These are phyloP conservation scores for Bergia sp. DNA, from an alignment of 92 coral and sea anemone genomes.

Conservation along the genomic window DNA sequence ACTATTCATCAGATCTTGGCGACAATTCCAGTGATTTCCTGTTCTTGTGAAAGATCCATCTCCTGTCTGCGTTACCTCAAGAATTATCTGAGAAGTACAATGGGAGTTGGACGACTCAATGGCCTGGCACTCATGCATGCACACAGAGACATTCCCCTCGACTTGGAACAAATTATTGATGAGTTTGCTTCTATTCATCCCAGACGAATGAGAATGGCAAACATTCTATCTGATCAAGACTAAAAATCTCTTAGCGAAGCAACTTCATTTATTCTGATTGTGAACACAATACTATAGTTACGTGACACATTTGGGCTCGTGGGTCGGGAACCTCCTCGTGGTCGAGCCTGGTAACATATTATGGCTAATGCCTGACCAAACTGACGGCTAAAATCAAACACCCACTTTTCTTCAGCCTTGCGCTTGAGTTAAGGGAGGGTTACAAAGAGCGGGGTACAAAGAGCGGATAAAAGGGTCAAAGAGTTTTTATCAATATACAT, in stretches of 20 bases:
- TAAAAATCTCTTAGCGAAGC: conserved; percentile 6
- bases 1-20: conserved; percentile 51
- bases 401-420: not conserved
- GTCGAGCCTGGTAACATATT: not conserved
- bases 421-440: not conserved
- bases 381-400: not conserved
- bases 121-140: conserved; percentile 54
- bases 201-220: conserved; percentile 53
- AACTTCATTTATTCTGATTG: not conserved
- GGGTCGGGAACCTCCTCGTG: not conserved
- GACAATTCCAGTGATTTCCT: conserved; percentile 56
- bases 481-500: not conserved
- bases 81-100: conserved; percentile 46
- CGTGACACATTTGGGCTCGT: not conserved
- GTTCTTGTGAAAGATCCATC: conserved; percentile 56
- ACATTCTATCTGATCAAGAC: conserved; percentile 38
- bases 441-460: not conserved
- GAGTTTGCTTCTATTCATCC: conserved; percentile 57
- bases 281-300: not conserved
- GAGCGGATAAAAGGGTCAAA: not conserved
- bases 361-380: not conserved
- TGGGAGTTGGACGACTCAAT: conserved; percentile 56
- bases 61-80: conserved; percentile 53
- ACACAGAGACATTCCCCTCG: conserved; percentile 46
- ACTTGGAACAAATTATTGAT: conserved; percentile 54